phyloP scores from a whole-genome alignment of 2,113 vertebrate species.

The Pogonocichla stellata region DNA sequence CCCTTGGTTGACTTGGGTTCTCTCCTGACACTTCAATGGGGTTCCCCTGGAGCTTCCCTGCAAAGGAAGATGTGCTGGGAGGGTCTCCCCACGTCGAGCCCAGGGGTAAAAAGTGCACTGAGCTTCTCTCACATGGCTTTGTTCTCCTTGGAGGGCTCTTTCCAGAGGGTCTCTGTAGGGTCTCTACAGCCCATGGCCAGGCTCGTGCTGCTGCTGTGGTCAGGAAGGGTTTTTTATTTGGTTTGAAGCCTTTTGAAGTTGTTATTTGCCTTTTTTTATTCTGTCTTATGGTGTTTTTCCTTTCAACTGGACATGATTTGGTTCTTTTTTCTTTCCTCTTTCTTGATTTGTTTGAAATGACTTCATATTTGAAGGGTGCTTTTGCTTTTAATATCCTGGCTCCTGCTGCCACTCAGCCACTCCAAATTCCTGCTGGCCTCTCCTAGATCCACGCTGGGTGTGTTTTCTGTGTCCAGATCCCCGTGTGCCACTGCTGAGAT shows the following conservation, averaged over 20 bases:
- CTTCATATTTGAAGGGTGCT: not conserved
- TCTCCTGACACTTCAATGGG: not conserved
- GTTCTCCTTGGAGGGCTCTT: not conserved
- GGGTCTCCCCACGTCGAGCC: not conserved
- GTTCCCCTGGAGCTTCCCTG: not conserved
- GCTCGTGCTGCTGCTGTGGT: not conserved
- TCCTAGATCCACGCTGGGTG: rapidly evolving
- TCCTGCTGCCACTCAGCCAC: not conserved
- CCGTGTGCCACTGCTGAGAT: not conserved
- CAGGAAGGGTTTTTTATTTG: not conserved
- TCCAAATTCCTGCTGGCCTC: not conserved
- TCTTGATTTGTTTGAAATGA: not conserved
- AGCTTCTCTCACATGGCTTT: not conserved
- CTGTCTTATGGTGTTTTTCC: not conserved
- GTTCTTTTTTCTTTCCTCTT: not conserved
- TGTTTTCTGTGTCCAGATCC: not conserved
- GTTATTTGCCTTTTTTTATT: not conserved
- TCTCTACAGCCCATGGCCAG: not conserved
- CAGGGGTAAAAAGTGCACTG: not conserved
- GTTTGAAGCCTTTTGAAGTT: constrained; percentile 32
- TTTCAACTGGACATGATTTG: not conserved
- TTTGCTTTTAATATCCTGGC: not conserved
- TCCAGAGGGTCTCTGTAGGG: not conserved
- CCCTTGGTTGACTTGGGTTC: not conserved
- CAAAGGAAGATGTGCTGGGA: not conserved